Evolutionary conservation across 2,113 vertebrate species (phyloP), one percentile per base, ranked within the genome.

Genomic region (Phycodurus eques): DNA sequence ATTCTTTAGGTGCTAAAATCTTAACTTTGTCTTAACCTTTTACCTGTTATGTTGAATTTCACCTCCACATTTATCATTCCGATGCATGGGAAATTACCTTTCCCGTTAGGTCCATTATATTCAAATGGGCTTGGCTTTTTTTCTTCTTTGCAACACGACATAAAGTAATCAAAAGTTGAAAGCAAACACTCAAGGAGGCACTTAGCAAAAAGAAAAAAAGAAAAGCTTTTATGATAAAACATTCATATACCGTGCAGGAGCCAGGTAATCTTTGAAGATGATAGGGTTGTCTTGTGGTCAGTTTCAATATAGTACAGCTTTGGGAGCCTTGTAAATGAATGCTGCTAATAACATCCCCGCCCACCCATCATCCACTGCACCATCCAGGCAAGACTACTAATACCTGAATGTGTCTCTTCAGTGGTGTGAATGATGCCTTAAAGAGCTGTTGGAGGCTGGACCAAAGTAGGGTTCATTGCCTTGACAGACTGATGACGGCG

Each of bases 181-280:
- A 92, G 90, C 89, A 89, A 89, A 90, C 90, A 89, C 90, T 91
- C 86, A 88, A 87, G 85, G 74, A 89, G 87, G 93, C 90, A 92
- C 94, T 93, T 92, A 91, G 90, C 90, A 88, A 91, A 91, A 91
- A 89, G 90, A 88, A 91, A 91, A 91, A 91, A 89, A 91, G 84
- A 90, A 93, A 92, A 91, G 91, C 91, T 91, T 91, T 92, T 91
- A 91, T 92, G 89, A 92, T 92, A 91, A 93, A 94, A 93, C 93
- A 93, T 92, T 92, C 92, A 93, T 90, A 92, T 90, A 88, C 78
- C 89, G 87, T 87, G 90, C 78, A 83, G 83, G 83, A 90, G 89
- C 87, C 87, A 91, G 89, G 89, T 90, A 77, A 87, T 88, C 86
- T 86, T 86, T 85, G 80, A 87, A 83, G 81, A 88, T 82, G 81